Evolutionary conservation across 30 jellyfish, hydroid and myxozoan species (phyloP), one percentile per base, ranked within the genome.

Genomic region (Mastigias papua): DNA sequence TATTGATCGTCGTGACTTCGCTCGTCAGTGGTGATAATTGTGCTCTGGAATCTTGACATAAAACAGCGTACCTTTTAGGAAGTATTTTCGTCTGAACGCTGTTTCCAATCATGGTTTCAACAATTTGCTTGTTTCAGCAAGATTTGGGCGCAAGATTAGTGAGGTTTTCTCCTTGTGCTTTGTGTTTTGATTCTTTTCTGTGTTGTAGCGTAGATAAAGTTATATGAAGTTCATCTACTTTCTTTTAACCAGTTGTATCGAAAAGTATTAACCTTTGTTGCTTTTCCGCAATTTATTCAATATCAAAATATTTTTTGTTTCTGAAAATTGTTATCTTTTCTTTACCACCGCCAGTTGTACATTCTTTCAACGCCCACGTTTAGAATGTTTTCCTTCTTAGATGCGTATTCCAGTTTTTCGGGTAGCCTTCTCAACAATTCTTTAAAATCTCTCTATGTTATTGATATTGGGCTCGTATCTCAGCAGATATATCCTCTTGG

Each of bases 1-100:
- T 51, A 69, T 85, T 77, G 13, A 73, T 26, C 32, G 81, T 60
- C 46, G 54, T 72, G 28, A 85, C 81, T 11, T 73, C 94, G 33
- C 34, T 50, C 26, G 88, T 58, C 49, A 85, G 10, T 9, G 76
- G 21, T 10, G 88, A 33, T 9, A 16, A 30, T 69, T 57, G 66
- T 37, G 51, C 80, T 48, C 60, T 66, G 60, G 76, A 26, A 20
- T 37, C 34, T 1, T 62, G 22, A 73, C 94, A 85, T 30, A 85
- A 32, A 4, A 70, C 73, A 7, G 50, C 77, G 33, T 76, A 87
- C 26, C 25, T 76, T 29, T 76, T 69, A 8, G 73, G 62, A 7
- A 23, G 50, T 4, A 5, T 26, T 42, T 80, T 80, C 22, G 17
- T 37, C 2, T 17, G 30, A 17, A 42, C 6, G 50, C 63, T 31